These are phyloP conservation scores for Caenorhabditis doughertyi DNA, from an alignment of 2,888 invertebrate species.

Conservation along the genomic window DNA sequence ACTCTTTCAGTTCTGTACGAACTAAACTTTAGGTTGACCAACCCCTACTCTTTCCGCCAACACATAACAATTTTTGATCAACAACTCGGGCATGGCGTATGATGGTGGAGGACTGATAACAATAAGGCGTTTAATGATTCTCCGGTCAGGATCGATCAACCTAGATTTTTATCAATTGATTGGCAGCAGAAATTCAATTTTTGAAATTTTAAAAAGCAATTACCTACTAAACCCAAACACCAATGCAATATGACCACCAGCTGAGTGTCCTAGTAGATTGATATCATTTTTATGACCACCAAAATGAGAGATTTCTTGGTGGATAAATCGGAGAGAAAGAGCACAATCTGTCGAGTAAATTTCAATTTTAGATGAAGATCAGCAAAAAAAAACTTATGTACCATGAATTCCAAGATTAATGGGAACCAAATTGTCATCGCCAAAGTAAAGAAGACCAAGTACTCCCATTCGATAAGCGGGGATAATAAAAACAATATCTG, in stretches of 20 bases:
- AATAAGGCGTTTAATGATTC: constrained; percentile 41
- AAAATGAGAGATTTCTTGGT: constrained; percentile 58
- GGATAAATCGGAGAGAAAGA: constrained; percentile 48
- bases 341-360: constrained; percentile 38
- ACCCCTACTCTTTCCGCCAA: constrained; percentile 33
- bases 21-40: not conserved
- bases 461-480: constrained; percentile 75
- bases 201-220: too few relatives aligned
- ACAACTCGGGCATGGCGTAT: constrained; percentile 39
- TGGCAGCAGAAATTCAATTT: not conserved
- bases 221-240: constrained; percentile 45
- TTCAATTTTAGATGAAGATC: constrained; percentile 6
- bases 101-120: constrained; percentile 29
- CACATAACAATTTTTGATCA: constrained; percentile 50
- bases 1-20: not conserved
- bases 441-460: constrained; percentile 71
- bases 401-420: constrained; percentile 74
- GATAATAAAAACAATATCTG: constrained; percentile 70
- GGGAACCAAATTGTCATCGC: constrained; percentile 66
- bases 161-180: constrained; percentile 5
- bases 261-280: constrained; percentile 58
- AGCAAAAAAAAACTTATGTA: constrained; percentile 42
- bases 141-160: constrained; percentile 41
- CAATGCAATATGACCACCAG: constrained; percentile 48
- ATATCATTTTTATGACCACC: constrained; percentile 49